Evolutionary conservation across 2,888 invertebrate species (phyloP), one percentile per base, ranked within the genome.

Genomic region (Heliconius erato): DNA sequence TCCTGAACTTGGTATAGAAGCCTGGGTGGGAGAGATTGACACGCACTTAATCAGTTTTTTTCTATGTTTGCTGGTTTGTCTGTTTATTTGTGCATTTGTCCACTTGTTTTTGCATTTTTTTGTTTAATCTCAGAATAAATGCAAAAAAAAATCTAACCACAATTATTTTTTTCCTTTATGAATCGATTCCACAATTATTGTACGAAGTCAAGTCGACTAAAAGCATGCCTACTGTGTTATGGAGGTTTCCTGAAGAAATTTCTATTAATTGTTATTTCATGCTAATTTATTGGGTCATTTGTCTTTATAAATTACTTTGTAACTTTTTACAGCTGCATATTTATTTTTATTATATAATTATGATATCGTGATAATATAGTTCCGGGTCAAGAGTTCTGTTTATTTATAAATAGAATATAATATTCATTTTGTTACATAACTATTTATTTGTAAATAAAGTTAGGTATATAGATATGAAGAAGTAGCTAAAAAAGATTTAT

Each of bases 371-470:
- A 82, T 80, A 81, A 44, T 14, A 72, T 2, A 65, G 83, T 84
- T 83, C 84, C 84, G 84, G 84, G 84, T 84, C 84, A 72, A 49
- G 40, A 40, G 79, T 80, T 54, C 59, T 35, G 26, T 67, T 80
- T 82, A 54, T 82, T 82, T 74, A 72, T 79, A 79, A 79, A 79
- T 83, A 77, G 40, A 28, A 23, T 40, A 54, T 54, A 74, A 11
- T 59, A 14, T 32, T 49, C 69, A 77, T 44, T 69, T 44, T 9
- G 0, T 54, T 23, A 54, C 23, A 9, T 54, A 54, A 54, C 2
- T 23, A 54, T 54, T 26, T 26, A 44, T 71, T 44, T 12, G 14
- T 65, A 44, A 71, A 71, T 71, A 71, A n/a, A 14, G 1, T 4
- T 71, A 32, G 32, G 32, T 32, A n/a, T n/a, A n/a, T 44, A 19